Evolutionary conservation across 1,140 invertebrate species (phyloP).

Genomic region (Venturia canescens): DNA sequence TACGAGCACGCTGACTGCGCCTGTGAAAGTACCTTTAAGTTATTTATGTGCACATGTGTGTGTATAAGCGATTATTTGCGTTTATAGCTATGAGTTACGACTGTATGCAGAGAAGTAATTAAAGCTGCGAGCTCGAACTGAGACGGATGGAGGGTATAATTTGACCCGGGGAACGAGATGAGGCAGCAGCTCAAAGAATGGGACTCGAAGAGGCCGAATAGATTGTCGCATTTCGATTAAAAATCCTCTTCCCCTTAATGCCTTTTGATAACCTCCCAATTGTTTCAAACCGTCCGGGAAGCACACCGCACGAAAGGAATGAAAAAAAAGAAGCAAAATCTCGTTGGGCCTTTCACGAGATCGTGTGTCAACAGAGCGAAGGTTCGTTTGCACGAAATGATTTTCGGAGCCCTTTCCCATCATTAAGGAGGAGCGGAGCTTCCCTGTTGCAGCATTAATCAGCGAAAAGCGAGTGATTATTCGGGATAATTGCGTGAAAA

Average conservation of each 20-base stretch:
- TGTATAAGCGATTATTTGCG: conserved; percentile 7
- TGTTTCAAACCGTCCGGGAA: too few relatives aligned
- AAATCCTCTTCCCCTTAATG: too few relatives aligned
- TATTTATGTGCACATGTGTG: neutral
- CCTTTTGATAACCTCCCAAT: too few relatives aligned
- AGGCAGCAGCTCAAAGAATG: neutral
- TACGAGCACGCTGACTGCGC: neutral
- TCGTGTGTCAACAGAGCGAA: too few relatives aligned
- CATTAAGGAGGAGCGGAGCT: neutral
- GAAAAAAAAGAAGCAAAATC: too few relatives aligned
- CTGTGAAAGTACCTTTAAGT: conserved; percentile 8
- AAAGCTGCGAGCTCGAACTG: conserved; percentile 8
- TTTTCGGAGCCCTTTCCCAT: neutral
- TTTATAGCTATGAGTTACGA: conserved; percentile 35
- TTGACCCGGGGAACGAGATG: neutral
- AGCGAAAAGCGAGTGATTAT: neutral
- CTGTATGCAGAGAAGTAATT: conserved; percentile 35
- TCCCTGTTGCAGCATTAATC: neutral
- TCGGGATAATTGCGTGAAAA: conserved; percentile 20
- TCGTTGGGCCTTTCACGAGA: too few relatives aligned
- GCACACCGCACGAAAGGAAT: too few relatives aligned
- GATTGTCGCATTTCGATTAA: too few relatives aligned
- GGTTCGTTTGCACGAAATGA: neutral
- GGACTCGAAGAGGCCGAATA: neutral
- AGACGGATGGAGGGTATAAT: conserved; percentile 4